Percentiles rank a stretch among this genome's conserved stretches.
Conservation (phyloP, 2,113 vertebrate species). For the Podilymbus podiceps region DNA sequence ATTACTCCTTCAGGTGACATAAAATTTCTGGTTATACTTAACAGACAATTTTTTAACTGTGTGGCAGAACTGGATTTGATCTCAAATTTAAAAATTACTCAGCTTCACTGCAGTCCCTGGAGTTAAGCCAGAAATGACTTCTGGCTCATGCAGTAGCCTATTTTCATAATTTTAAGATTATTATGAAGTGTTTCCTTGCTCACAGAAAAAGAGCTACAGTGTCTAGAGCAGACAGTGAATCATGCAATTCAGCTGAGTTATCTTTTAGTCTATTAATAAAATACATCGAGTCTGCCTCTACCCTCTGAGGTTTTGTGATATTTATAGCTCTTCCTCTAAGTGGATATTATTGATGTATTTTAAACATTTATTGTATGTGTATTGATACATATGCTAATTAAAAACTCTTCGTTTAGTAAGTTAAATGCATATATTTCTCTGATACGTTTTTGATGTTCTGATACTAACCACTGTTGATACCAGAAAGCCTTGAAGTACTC, state of each 20-base stretch:
- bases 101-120: background rate
- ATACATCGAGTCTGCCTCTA: background rate
- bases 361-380: background rate
- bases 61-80: background rate
- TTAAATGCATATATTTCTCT: background rate
- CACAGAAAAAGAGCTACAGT: background rate
- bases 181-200: background rate
- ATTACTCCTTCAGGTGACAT: background rate
- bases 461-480: background rate
- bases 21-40: background rate
- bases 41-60: background rate
- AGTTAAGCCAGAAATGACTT: background rate
- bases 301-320: conserved; percentile 8
- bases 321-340: conserved; percentile 25
- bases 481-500: background rate
- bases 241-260: background rate
- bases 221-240: background rate
- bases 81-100: background rate
- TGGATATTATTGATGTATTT: conserved; percentile 3
- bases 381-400: conserved; percentile 11
- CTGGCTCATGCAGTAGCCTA: background rate
- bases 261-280: conserved; percentile 18
- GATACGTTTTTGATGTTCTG: background rate
- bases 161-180: background rate
- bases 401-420: background rate